These are phyloP conservation scores for Acromyrmex charruanus DNA, from an alignment of 1,140 invertebrate species.

Conservation along the genomic window DNA sequence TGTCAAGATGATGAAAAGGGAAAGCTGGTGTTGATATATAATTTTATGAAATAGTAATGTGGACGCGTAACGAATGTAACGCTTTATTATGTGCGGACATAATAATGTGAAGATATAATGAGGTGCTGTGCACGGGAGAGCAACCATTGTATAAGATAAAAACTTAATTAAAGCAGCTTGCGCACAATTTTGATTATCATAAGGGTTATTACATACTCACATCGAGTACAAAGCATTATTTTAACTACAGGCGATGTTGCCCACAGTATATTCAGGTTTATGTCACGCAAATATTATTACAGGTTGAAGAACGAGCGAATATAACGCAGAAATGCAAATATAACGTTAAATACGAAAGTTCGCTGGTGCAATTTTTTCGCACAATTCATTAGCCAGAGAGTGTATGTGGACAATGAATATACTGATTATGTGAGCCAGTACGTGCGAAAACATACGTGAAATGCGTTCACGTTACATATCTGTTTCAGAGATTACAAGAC, in stretches of 20 bases:
- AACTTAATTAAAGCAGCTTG: conserved; percentile 57
- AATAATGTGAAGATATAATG: conserved; percentile 51
- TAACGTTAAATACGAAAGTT: conserved; percentile 4
- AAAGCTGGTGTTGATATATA: conserved; percentile 29
- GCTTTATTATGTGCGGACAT: conserved; percentile 49
- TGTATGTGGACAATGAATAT: conserved; percentile 11
- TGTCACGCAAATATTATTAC: conserved; percentile 43
- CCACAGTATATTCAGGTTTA: conserved; percentile 30
- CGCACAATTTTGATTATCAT: conserved; percentile 58
- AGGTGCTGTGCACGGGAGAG: conserved; percentile 1
- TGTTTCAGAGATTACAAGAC: not conserved
- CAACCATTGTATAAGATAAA: conserved; percentile 52
- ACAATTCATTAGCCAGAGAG: conserved; percentile 17
- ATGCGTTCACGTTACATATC: not conserved
- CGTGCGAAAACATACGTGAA: not conserved
- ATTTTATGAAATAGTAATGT: conserved; percentile 36
- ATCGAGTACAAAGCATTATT: conserved; percentile 50
- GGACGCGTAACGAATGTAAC: conserved; percentile 27
- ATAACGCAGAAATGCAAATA: conserved; percentile 39
- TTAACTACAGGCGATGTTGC: conserved; percentile 36
- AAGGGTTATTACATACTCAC: conserved; percentile 44
- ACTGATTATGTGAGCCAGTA: not conserved
- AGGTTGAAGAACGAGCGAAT: conserved; percentile 14
- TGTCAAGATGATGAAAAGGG: conserved; percentile 26
- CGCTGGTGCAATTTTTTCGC: conserved; percentile 21